Evolutionary conservation across 2,888 invertebrate species (phyloP).

Genomic region (Ceramica pisi): DNA sequence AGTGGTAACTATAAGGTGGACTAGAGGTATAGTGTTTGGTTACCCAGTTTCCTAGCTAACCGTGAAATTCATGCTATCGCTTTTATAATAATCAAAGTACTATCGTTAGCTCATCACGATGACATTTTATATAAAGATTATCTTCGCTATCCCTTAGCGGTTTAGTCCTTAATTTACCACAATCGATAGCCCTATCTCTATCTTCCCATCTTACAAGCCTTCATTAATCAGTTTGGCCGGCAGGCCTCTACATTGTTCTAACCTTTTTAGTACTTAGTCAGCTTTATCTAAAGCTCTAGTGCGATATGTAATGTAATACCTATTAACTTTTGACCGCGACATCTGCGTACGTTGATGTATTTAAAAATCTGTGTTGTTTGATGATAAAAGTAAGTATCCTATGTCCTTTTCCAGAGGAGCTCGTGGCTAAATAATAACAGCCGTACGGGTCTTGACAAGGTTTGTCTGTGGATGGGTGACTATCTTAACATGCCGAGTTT

Average conservation of each 20-base stretch:
- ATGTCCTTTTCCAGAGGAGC: too few relatives aligned
- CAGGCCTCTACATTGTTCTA: constrained; percentile 10
- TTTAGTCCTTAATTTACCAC: constrained; percentile 33
- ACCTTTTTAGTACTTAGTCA: constrained; percentile 27
- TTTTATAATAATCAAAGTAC: too few relatives aligned
- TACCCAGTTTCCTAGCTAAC: too few relatives aligned
- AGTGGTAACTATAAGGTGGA: too few relatives aligned
- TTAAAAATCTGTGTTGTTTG: not conserved
- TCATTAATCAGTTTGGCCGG: constrained; percentile 49
- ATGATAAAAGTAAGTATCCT: not conserved
- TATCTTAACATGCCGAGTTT: too few relatives aligned
- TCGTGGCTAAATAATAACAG: too few relatives aligned
- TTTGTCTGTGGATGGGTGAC: too few relatives aligned
- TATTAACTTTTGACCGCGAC: not conserved
- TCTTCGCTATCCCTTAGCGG: constrained; percentile 1
- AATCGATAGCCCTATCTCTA: constrained; percentile 41
- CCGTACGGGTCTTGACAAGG: too few relatives aligned
- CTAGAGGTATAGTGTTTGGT: not conserved
- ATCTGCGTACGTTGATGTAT: too few relatives aligned
- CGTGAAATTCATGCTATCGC: constrained; percentile 20
- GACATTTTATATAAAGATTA: not conserved
- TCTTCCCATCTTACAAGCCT: constrained; percentile 22
- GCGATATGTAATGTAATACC: constrained; percentile 1
- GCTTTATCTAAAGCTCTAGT: constrained; percentile 22
- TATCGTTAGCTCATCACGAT: constrained; percentile 3